Conservation (phyloP, 35 echinoderm and acorn worm genomes). For the Chiridota heheva region DNA sequence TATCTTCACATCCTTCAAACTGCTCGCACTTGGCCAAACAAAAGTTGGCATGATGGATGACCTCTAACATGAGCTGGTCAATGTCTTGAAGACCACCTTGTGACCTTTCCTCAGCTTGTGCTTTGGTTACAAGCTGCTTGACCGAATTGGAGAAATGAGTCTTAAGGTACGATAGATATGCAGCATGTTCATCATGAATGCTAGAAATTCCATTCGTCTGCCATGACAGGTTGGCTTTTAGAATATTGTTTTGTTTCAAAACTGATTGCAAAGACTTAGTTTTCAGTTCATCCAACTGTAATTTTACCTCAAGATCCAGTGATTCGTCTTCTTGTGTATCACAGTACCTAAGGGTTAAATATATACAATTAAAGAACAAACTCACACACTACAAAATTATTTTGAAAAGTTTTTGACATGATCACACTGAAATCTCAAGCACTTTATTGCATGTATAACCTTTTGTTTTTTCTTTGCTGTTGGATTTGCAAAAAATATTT, state of each 20-base stretch:
- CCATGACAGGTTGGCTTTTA: slow-evolving; percentile 53
- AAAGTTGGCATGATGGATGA: slow-evolving; percentile 78
- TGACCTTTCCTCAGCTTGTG: slow-evolving; percentile 2
- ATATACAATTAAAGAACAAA: not conserved
- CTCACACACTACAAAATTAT: not conserved
- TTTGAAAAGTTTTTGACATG: not conserved
- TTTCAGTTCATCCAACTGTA: slow-evolving; percentile 57
- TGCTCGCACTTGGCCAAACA: slow-evolving; percentile 68
- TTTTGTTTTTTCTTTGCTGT: too few species aligned
- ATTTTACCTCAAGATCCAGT: slow-evolving; percentile 31
- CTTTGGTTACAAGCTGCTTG: slow-evolving; percentile 48
- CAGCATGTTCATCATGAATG: slow-evolving; percentile 23
- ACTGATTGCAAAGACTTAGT: slow-evolving; percentile 34
- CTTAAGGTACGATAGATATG: slow-evolving; percentile 57
- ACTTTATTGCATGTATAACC: too few species aligned
- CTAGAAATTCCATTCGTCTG: slow-evolving; percentile 48
- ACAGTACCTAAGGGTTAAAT: slow-evolving; percentile 44
- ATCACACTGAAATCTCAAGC: not conserved
- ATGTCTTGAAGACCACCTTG: slow-evolving; percentile 10
- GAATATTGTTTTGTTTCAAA: slow-evolving; percentile 51
- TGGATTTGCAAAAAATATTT: too few species aligned
- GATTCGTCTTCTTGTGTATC: slow-evolving; percentile 31
- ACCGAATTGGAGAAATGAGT: slow-evolving; percentile 49
- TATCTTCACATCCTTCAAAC: slow-evolving; percentile 77
- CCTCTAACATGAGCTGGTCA: slow-evolving; percentile 60